Percentiles rank a stretch among this genome's conserved stretches.
phyloP scores from a whole-genome alignment of 2,797 vertebrate genomes.

The Channa striata region DNA sequence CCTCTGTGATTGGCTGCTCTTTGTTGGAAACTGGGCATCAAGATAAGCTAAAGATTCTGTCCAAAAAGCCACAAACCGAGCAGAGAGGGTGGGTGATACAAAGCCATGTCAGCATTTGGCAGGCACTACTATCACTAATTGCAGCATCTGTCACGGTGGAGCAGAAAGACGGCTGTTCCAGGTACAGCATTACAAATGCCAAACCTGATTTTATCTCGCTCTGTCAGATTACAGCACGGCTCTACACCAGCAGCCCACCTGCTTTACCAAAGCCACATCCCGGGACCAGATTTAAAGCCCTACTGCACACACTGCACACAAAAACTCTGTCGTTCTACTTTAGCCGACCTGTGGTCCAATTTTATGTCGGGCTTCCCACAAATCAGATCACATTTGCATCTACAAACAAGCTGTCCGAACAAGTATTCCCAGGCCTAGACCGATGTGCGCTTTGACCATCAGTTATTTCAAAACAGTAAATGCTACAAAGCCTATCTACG shows the following conservation, averaged over 20 bases:
- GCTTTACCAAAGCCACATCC: slow-evolving; percentile 20
- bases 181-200: slow-evolving; percentile 65
- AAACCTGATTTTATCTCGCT: slow-evolving; percentile 65
- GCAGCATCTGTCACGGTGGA: slow-evolving; percentile 65
- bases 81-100: slow-evolving; percentile 40
- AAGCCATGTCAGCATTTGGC: slow-evolving; percentile 70
- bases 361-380: slow-evolving; percentile 13
- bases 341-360: slow-evolving; percentile 21
- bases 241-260: slow-evolving; percentile 35
- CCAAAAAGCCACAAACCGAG: slow-evolving; percentile 27
- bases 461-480: slow-evolving; percentile 46
- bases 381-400: slow-evolving; percentile 56
- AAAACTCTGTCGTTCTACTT: slow-evolving; percentile 20
- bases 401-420: slow-evolving; percentile 46
- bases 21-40: slow-evolving; percentile 29
- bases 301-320: slow-evolving; percentile 7
- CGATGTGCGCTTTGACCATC: slow-evolving; percentile 34
- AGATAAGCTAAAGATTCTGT: slow-evolving; percentile 57
- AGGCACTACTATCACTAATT: slow-evolving; percentile 66
- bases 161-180: slow-evolving; percentile 54
- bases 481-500: slow-evolving; percentile 49
- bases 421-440: slow-evolving; percentile 3
- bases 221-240: slow-evolving; percentile 58
- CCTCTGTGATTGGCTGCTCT: slow-evolving; percentile 31
- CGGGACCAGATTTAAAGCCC: slow-evolving; percentile 33